These are phyloP conservation scores for Hiodon tergisus DNA, from an alignment of 2,113 vertebrate genomes.

Conservation along the genomic window DNA sequence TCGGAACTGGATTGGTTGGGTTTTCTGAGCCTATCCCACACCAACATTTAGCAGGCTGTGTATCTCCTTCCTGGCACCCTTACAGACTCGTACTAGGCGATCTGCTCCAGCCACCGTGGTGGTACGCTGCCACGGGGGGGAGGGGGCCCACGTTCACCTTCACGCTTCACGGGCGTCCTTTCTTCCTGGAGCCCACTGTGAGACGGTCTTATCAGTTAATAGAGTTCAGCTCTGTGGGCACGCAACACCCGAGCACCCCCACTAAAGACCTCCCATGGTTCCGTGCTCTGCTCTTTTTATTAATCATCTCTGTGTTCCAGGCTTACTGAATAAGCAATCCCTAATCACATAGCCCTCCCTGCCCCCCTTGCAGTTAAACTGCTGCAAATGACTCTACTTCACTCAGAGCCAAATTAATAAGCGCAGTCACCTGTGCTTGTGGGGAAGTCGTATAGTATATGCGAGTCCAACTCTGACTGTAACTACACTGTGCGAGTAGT, in stretches of 20 bases:
- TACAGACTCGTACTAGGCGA: no score
- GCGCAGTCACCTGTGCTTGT: no score
- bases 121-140: no score
- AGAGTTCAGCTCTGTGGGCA: constrained; percentile 42
- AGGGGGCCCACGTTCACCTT: background rate
- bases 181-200: constrained; percentile 48
- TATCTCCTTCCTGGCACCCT: no score
- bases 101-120: no score
- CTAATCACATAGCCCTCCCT: constrained; percentile 33
- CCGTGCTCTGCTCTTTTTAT: constrained; percentile 9
- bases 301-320: background rate
- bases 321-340: constrained; percentile 7
- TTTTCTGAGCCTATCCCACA: constrained; percentile 14
- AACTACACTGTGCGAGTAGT: no score
- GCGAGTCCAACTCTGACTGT: no score
- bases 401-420: background rate
- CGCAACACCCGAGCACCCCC: constrained; percentile 32
- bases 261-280: constrained; percentile 41
- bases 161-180: background rate
- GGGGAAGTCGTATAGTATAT: no score
- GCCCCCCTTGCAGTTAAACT: constrained; percentile 39
- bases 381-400: constrained; percentile 41
- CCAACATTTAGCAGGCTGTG: no score
- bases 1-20: no score
- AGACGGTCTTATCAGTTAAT: constrained; percentile 50